Base-by-base conservation (phyloP, 2,113 vertebrate species). In the Pao palembangensis region DNA sequence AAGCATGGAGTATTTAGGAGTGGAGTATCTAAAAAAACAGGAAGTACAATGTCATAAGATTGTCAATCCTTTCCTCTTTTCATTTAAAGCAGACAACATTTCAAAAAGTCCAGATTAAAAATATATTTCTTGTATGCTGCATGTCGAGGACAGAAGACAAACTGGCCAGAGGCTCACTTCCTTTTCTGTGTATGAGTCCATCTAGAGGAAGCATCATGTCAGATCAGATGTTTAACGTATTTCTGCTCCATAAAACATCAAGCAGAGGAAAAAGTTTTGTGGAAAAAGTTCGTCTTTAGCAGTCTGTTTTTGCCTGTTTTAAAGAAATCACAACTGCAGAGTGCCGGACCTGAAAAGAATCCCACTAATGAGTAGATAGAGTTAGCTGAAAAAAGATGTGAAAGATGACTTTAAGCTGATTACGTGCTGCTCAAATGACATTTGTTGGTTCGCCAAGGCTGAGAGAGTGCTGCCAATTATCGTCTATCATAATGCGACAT, bases 111-210 rank as follows among this genome's bases (percentile, higher is more conserved):
- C 11, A 38, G 34, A 38, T 38, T 38, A 16, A 47, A 47, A 17
- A 44, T 17, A 44, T 16, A 17, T 47, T 17, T 47, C 44, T 47
- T 47, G 55, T 51, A 16, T 56, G 20, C 19, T 50, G 54, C 57
- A 65, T 44, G 48, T 66, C 44, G 69, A 55, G 58, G 51, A 64
- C 68, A 71, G 28, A 48, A 41, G 58, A 65, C 60, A 78, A 81
- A 81, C 76, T 73, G 79, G 72, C 67, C 67, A 70, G 63, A 70
- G 53, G 41, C 62, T 75, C 58, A 78, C 76, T 85, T 85, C 80
- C 85, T 81, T 64, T 64, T 80, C 49, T 68, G 10, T 12, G 8
- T 12, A 11, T 11, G 34, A 12, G 34, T 38, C 10, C 10, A 12
- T 12, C 34, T 11, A 38, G 8, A 12, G 34, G 10, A 12, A 38